Evolutionary conservation across 2,888 invertebrate genomes (phyloP).

Genomic region (Euplagia quadripunctaria): DNA sequence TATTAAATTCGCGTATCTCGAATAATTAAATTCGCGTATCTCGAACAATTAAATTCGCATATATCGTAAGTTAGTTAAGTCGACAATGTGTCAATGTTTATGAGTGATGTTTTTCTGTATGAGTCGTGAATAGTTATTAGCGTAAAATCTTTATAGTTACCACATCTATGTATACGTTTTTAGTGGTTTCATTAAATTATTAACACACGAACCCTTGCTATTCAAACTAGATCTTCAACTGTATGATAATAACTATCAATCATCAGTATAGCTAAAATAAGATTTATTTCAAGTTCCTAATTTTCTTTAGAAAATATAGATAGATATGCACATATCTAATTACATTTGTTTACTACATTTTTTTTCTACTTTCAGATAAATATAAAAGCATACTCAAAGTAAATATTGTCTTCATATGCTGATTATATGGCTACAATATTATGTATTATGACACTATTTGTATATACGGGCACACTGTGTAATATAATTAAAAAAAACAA

Average conservation of each 20-base stretch:
- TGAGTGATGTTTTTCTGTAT: conserved; percentile 60
- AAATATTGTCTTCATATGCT: conserved; percentile 78
- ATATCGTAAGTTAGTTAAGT: conserved; percentile 38
- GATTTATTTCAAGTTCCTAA: conserved; percentile 41
- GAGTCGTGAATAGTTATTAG: conserved; percentile 51
- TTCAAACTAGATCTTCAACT: conserved; percentile 35
- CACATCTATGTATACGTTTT: conserved; percentile 33
- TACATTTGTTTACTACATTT: conserved; percentile 75
- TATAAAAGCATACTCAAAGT: conserved; percentile 83
- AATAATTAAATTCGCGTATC: conserved; percentile 24
- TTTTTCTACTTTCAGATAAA: conserved; percentile 77
- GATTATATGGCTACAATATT: conserved; percentile 78
- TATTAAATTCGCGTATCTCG: conserved; percentile 23
- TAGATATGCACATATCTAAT: conserved; percentile 73
- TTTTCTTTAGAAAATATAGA: conserved; percentile 54
- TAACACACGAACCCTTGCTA: conserved; percentile 37
- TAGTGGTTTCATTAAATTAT: conserved; percentile 30
- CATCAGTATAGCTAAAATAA: conserved; percentile 44
- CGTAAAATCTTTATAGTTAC: conserved; percentile 33
- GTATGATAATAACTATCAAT: conserved; percentile 36
- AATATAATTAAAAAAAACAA: conserved; percentile 60
- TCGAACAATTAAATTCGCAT: conserved; percentile 6
- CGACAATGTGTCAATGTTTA: conserved; percentile 61
- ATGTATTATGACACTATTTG: conserved; percentile 77
- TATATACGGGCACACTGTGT: conserved; percentile 85